Conservation (phyloP, 2,113 vertebrate species). For the Malurus elegans region DNA sequence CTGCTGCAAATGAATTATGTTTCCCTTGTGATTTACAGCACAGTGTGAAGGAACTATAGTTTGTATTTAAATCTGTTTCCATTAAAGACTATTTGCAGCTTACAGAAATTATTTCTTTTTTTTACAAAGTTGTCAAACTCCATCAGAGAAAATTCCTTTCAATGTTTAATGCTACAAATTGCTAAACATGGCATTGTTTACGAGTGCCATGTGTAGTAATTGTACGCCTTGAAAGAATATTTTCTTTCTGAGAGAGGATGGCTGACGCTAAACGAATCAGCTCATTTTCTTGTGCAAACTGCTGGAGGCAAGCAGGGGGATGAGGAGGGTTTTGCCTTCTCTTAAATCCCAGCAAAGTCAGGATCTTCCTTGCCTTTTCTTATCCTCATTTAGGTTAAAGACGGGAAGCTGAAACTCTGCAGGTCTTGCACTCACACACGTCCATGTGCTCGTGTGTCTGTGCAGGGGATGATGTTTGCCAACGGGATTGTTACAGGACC, state of each 20-base stretch:
- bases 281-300: not conserved
- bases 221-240: not conserved
- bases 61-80: slow-evolving; percentile 61
- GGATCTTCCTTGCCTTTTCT: not conserved
- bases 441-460: rapidly evolving
- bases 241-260: not conserved
- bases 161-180: slow-evolving; percentile 13
- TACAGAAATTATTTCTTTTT: not conserved
- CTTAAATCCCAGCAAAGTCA: not conserved
- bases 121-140: slow-evolving; percentile 16
- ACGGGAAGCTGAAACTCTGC: not conserved
- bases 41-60: slow-evolving; percentile 37
- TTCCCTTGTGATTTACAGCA: slow-evolving; percentile 53
- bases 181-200: slow-evolving; percentile 11
- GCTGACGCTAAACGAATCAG: not conserved
- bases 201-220: not conserved
- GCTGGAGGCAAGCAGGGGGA: not conserved
- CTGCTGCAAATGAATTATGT: slow-evolving; percentile 58
- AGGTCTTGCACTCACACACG: not conserved
- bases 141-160: slow-evolving; percentile 36
- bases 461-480: not conserved
- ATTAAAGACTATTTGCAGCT: slow-evolving; percentile 34
- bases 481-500: not conserved
- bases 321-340: not conserved
- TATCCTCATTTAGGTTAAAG: not conserved